Evolutionary conservation across 2,888 invertebrate genomes (phyloP).

Genomic region (Adineta ricciae): DNA sequence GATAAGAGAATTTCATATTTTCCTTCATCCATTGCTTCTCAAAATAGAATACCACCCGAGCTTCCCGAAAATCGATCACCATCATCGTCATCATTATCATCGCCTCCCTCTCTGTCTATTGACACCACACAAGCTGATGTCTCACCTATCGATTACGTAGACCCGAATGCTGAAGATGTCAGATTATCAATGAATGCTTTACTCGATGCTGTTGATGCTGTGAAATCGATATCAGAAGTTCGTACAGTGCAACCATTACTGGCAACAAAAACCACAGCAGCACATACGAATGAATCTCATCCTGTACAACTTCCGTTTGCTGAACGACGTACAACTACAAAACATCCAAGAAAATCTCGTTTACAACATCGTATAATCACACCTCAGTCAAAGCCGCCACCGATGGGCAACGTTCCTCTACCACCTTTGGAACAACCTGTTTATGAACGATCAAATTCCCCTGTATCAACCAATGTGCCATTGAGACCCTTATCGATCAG

Average conservation of each 20-base stretch:
- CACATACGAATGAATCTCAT: background rate
- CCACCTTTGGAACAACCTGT: background rate
- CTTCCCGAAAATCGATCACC: background rate
- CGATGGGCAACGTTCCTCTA: background rate
- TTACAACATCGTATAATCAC: slow-evolving; percentile 1
- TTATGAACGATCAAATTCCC: background rate
- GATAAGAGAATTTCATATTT: background rate
- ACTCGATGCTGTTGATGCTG: background rate
- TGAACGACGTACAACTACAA: background rate
- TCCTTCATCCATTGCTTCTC: background rate
- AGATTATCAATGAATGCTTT: background rate
- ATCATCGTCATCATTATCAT: background rate
- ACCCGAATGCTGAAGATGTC: background rate
- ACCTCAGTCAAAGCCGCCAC: background rate
- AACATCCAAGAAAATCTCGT: background rate
- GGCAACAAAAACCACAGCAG: background rate
- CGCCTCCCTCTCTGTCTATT: no score
- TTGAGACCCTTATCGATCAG: background rate
- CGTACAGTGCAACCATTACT: background rate
- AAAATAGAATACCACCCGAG: background rate
- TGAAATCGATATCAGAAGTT: background rate
- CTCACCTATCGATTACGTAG: background rate
- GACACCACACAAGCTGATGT: background rate
- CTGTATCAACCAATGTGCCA: background rate
- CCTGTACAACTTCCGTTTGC: background rate